A percentile compares a stretch with the other conserved stretches of the same genome.
These are phyloP conservation scores for Zaprionus taronus DNA, from an alignment of 1,140 invertebrate species.

Conservation along the genomic window DNA sequence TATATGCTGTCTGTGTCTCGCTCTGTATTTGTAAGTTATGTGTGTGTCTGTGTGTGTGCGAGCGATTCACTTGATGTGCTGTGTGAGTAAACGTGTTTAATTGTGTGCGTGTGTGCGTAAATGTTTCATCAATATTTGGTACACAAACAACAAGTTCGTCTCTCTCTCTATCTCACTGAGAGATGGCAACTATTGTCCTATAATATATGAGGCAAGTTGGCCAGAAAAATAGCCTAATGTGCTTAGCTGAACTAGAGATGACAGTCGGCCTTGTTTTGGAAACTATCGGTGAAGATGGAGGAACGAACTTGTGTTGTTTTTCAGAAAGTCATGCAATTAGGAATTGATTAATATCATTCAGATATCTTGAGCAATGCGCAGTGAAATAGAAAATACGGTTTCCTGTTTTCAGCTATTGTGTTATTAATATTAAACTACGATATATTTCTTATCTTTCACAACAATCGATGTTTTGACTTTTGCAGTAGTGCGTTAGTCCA, in stretches of 20 bases:
- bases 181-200: conserved; percentile 64
- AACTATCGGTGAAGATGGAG: conserved; percentile 2
- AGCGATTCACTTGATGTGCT: conserved; percentile 46
- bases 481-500: conserved; percentile 43
- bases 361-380: no score
- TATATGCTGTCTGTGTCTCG: conserved; percentile 52
- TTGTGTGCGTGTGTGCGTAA: conserved; percentile 81
- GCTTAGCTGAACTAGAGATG: conserved; percentile 50
- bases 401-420: no score
- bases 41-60: conserved; percentile 29
- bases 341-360: no score
- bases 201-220: conserved; percentile 48
- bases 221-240: conserved; percentile 64
- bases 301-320: not conserved
- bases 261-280: not conserved
- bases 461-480: not conserved
- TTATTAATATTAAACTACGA: not conserved
- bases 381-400: no score
- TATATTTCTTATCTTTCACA: not conserved
- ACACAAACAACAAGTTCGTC: conserved; percentile 60
- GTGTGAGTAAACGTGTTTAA: conserved; percentile 75
- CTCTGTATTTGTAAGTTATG: conserved; percentile 23
- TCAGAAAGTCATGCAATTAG: not conserved
- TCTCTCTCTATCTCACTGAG: conserved; percentile 6
- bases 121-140: conserved; percentile 79